These are phyloP conservation scores for Hemicentrotus pulcherrimus DNA, from an alignment of 35 echinoderm and acorn worm genomes.

Conservation along the genomic window DNA sequence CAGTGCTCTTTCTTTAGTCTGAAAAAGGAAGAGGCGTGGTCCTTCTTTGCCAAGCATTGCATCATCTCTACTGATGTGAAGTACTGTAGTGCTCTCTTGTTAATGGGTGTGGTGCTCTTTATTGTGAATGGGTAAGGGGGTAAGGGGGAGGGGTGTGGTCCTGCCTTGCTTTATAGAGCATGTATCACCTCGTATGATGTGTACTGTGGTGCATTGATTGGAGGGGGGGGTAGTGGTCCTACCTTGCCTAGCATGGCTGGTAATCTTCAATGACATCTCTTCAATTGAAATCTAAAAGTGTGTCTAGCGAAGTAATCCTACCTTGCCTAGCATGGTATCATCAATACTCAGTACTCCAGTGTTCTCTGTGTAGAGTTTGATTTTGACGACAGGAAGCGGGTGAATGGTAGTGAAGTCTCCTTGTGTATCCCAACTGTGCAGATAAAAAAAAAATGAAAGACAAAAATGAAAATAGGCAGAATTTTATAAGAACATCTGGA, in stretches of 20 bases:
- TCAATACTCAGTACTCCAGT: constrained; percentile 98
- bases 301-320: background rate
- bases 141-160: background rate
- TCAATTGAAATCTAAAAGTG: no score
- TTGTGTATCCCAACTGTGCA: constrained; percentile 94
- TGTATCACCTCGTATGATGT: no score
- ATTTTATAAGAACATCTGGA: background rate
- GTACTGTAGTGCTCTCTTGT: no score
- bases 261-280: no score
- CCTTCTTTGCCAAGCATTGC: background rate
- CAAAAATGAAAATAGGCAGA: background rate
- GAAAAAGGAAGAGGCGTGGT: background rate
- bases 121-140: background rate
- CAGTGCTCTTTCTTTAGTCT: background rate
- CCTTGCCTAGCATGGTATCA: constrained; percentile 97
- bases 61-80: background rate
- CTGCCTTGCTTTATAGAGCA: no score
- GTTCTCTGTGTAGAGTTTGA: constrained; percentile 98
- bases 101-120: no score
- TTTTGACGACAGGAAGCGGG: constrained; percentile 94
- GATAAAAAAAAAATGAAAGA: constrained; percentile 22
- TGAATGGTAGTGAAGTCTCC: constrained; percentile 99
- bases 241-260: constrained; percentile 89
- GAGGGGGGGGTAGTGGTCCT: background rate
- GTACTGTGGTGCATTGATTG: background rate